phyloP scores from a whole-genome alignment of 2,797 vertebrate species.

The Geotrypetes seraphini region DNA sequence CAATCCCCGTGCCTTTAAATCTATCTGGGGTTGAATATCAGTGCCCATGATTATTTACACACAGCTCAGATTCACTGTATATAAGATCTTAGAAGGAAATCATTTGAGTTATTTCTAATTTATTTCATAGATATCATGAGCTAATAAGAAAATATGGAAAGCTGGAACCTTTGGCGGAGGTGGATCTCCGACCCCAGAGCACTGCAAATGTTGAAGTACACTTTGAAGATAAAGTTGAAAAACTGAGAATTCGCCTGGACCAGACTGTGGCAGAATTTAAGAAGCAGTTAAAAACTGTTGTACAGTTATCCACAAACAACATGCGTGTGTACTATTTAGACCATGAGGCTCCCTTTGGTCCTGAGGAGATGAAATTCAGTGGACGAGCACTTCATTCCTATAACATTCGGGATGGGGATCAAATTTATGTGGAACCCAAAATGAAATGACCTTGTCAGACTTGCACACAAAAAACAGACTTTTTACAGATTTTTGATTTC shows the following conservation, averaged over 20 bases:
- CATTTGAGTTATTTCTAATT: neutral
- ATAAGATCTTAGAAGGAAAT: no score
- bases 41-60: no score
- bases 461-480: constrained; percentile 28
- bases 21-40: no score
- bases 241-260: constrained; percentile 78
- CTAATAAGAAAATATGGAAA: constrained; percentile 85
- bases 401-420: constrained; percentile 84
- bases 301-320: constrained; percentile 74
- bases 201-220: constrained; percentile 75
- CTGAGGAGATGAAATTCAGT: constrained; percentile 84
- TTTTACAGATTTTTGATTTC: constrained; percentile 35
- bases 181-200: constrained; percentile 83
- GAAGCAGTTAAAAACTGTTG: constrained; percentile 72
- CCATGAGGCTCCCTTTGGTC: constrained; percentile 73
- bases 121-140: constrained; percentile 70
- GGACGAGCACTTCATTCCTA: constrained; percentile 84
- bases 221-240: constrained; percentile 74
- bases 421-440: constrained; percentile 83
- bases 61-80: no score
- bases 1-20: no score
- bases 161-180: constrained; percentile 82
- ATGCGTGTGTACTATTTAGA: constrained; percentile 86
- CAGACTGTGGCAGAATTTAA: constrained; percentile 88
- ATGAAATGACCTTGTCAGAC: constrained; percentile 44